Evolutionary conservation across 2,113 vertebrate genomes (phyloP).

Genomic region (Centropus unirufus): DNA sequence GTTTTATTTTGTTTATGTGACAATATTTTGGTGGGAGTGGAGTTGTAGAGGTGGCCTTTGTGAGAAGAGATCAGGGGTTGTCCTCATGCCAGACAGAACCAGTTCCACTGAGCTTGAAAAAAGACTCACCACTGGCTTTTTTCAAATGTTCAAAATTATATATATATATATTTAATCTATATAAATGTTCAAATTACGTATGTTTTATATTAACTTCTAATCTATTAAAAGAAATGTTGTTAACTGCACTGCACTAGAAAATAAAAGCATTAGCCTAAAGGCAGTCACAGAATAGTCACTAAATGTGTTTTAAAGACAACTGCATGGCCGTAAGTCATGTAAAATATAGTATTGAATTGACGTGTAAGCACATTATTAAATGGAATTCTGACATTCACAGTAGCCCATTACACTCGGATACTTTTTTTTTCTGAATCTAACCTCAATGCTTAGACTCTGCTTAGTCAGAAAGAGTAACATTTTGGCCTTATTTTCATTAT

Average conservation of each 20-base stretch:
- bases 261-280: neutral
- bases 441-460: neutral
- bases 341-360: neutral
- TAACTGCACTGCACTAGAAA: neutral
- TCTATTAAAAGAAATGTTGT: neutral
- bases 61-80: too few relatives aligned
- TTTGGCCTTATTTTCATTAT: neutral
- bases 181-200: too few relatives aligned
- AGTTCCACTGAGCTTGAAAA: too few relatives aligned
- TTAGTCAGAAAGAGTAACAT: neutral
- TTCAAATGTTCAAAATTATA: neutral
- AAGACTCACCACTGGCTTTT: neutral
- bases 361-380: neutral
- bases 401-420: neutral
- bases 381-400: neutral
- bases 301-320: neutral
- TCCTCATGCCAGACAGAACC: too few relatives aligned
- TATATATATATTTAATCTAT: too few relatives aligned
- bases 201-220: neutral
- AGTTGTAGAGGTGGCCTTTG: too few relatives aligned
- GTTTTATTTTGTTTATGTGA: neutral
- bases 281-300: neutral
- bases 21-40: neutral
- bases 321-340: neutral
- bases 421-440: neutral